Evolutionary conservation across 2,888 invertebrate genomes (phyloP).

Genomic region (Chymomyza amoena): DNA sequence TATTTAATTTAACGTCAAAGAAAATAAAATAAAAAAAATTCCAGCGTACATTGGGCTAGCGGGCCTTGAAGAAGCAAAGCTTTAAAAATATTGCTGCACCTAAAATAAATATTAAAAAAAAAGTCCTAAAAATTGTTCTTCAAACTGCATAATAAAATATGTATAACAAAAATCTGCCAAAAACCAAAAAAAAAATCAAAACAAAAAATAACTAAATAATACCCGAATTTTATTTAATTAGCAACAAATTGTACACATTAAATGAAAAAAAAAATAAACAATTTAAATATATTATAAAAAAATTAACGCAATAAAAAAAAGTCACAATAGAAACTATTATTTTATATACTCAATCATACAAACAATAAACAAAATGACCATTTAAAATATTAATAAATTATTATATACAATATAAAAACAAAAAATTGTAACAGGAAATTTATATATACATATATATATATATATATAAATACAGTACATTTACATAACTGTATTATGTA

Average conservation of each 20-base stretch:
- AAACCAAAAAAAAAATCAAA: conserved; percentile 20
- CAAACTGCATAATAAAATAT: neutral
- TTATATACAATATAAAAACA: conserved; percentile 37
- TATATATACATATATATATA: conserved; percentile 5
- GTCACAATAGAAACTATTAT: conserved; percentile 55
- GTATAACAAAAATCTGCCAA: conserved; percentile 24
- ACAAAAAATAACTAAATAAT: neutral
- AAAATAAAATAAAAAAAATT: neutral
- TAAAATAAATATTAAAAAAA: conserved; percentile 18
- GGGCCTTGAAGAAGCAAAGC: conserved; percentile 15
- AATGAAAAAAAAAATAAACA: conserved; percentile 15
- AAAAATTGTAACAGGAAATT: conserved; percentile 15
- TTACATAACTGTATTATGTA: conserved; percentile 26
- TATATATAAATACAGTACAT: conserved; percentile 10
- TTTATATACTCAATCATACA: conserved; percentile 71
- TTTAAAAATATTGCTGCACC: conserved; percentile 16
- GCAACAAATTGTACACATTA: conserved; percentile 54
- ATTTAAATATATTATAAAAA: conserved; percentile 17
- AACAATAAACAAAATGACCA: conserved; percentile 65
- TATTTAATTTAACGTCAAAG: too few relatives aligned
- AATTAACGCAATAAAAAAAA: conserved; percentile 21
- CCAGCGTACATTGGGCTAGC: neutral
- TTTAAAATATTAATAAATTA: conserved; percentile 45
- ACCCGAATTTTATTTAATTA: conserved; percentile 41
- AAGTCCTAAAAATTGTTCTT: neutral